phyloP scores from a whole-genome alignment of 2,888 invertebrate genomes.

The Kuschelorhynchus macadamiae region DNA sequence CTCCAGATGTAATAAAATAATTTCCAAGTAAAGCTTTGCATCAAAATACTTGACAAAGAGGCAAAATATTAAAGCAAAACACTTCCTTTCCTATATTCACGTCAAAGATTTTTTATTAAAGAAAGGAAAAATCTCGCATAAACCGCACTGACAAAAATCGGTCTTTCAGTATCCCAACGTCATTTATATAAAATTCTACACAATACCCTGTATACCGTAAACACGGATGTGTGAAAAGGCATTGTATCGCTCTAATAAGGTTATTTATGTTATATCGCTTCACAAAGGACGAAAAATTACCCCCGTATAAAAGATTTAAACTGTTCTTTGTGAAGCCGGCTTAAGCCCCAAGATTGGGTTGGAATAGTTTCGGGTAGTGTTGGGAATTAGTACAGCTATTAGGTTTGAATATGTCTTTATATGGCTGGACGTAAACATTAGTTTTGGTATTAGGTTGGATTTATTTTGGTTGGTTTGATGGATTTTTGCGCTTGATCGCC shows the following conservation, averaged over 20 bases:
- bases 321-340: constrained; percentile 46
- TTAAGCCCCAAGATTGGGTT: constrained; percentile 40
- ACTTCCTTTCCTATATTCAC: constrained; percentile 8
- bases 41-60: neutral
- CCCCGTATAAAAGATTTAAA: constrained; percentile 50
- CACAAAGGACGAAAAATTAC: constrained; percentile 52
- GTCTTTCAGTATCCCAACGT: constrained; percentile 12
- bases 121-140: constrained; percentile 15
- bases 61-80: constrained; percentile 12
- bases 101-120: constrained; percentile 14
- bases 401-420: constrained; percentile 42
- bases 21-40: neutral
- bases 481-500: constrained; percentile 18
- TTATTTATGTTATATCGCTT: constrained; percentile 54
- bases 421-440: constrained; percentile 42
- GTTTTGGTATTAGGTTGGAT: constrained; percentile 15
- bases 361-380: constrained; percentile 40
- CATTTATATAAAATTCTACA: constrained; percentile 39
- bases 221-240: constrained; percentile 54
- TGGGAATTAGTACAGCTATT: constrained; percentile 46
- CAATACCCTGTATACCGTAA: constrained; percentile 47
- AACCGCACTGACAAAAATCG: constrained; percentile 26
- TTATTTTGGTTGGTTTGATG: constrained; percentile 34
- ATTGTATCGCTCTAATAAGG: constrained; percentile 54
- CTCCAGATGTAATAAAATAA: no score